These are phyloP conservation scores for Petrosia ficiformis DNA, from an alignment of 37 sponge, comb jelly and placozoan genomes.

Conservation along the genomic window DNA sequence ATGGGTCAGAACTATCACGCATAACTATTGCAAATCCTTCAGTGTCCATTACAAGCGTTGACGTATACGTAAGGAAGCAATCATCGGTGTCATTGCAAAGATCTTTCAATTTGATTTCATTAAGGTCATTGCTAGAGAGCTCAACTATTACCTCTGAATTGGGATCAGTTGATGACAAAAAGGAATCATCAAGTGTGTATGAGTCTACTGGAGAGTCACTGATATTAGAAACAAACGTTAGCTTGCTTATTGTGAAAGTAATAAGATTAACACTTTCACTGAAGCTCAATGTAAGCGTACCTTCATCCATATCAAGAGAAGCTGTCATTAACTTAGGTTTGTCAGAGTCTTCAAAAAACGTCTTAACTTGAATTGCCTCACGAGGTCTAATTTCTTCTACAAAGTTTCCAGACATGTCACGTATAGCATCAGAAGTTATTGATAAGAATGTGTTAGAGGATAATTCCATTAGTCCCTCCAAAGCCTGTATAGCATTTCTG, in stretches of 20 bases:
- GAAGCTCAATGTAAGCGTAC: slow-evolving; percentile 61
- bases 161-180: slow-evolving; percentile 1
- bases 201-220: not conserved
- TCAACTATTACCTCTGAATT: slow-evolving; percentile 15
- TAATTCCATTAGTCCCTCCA: slow-evolving; percentile 50
- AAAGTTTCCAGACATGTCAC: slow-evolving; percentile 74
- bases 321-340: slow-evolving; percentile 40
- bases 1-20: slow-evolving; percentile 32
- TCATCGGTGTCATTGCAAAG: slow-evolving; percentile 45
- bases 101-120: slow-evolving; percentile 36
- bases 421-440: slow-evolving; percentile 66
- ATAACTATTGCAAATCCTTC: slow-evolving; percentile 28
- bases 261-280: slow-evolving; percentile 57
- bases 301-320: slow-evolving; percentile 55
- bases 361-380: slow-evolving; percentile 36
- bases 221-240: slow-evolving; percentile 23
- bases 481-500: slow-evolving; percentile 57
- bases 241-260: slow-evolving; percentile 26
- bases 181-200: slow-evolving; percentile 41
- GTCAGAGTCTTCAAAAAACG: slow-evolving; percentile 42
- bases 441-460: slow-evolving; percentile 69
- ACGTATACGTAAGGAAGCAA: slow-evolving; percentile 56
- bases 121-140: slow-evolving; percentile 48
- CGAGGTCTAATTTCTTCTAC: slow-evolving; percentile 58
- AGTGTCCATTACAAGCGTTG: slow-evolving; percentile 48